Percentiles rank a stretch among this genome's conserved stretches.
These are phyloP conservation scores for Danio kyathit DNA, from an alignment of 2,797 vertebrate genomes.

Conservation along the genomic window DNA sequence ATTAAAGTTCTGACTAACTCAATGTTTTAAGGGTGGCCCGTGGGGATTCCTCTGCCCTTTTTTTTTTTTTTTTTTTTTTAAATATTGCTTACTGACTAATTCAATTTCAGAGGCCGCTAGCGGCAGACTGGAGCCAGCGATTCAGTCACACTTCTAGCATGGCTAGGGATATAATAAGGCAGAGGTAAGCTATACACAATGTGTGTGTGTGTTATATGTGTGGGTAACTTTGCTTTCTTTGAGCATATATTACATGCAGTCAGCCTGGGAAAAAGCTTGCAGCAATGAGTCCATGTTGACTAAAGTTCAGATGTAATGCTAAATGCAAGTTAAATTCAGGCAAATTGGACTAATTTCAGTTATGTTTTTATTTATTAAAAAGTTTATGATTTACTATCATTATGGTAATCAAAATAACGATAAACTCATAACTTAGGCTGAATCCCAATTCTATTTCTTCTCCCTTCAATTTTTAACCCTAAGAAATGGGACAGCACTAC, in stretches of 20 bases:
- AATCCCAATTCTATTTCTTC: no score
- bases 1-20: constrained; percentile 50
- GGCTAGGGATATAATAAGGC: background rate
- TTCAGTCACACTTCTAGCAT: constrained; percentile 13
- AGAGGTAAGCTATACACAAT: background rate
- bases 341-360: background rate
- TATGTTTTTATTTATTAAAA: background rate
- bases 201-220: constrained; percentile 12
- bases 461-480: no score
- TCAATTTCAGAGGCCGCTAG: constrained; percentile 45
- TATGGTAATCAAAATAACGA: background rate
- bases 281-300: background rate
- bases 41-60: constrained; percentile 52
- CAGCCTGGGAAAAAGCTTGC: no score
- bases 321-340: background rate
- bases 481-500: no score
- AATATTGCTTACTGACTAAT: constrained; percentile 50
- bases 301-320: background rate
- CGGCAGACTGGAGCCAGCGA: constrained; percentile 3
- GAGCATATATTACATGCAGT: no score
- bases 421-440: background rate
- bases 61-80: constrained; percentile 10
- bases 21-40: constrained; percentile 37
- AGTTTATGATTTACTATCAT: background rate
- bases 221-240: background rate